phyloP scores from a whole-genome alignment of 2,113 vertebrate genomes.

The Nyctereutes procyonoides region DNA sequence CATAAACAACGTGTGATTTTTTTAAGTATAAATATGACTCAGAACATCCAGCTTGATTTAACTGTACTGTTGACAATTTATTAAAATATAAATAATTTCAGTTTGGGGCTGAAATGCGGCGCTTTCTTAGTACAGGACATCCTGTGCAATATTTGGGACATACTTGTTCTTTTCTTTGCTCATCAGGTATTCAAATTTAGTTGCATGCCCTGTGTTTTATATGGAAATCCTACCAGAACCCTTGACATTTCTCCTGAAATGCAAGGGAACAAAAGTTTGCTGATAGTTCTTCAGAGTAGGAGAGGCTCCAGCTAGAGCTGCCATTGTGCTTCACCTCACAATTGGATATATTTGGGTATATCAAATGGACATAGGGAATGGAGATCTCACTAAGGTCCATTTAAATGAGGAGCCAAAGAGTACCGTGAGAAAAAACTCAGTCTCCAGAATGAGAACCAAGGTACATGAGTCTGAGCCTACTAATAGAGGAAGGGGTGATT shows the following conservation, averaged over 20 bases:
- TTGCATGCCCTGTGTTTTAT: neutral
- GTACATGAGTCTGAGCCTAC: neutral
- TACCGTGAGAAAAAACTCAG: neutral
- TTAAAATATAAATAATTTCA: neutral
- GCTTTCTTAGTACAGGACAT: neutral
- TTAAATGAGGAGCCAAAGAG: neutral
- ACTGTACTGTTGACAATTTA: neutral
- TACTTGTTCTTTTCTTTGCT: neutral
- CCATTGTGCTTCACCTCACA: neutral
- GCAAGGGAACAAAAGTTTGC: neutral
- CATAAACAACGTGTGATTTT: neutral
- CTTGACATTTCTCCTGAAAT: neutral
- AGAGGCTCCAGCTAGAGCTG: neutral
- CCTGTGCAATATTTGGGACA: neutral
- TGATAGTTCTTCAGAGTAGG: neutral
- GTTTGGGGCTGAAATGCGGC: neutral
- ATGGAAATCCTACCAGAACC: neutral
- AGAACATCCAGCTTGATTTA: neutral
- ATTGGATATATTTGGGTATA: neutral
- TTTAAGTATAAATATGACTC: neutral
- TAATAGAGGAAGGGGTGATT: neutral
- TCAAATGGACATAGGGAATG: neutral
- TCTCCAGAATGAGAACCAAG: neutral
- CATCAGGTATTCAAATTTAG: neutral
- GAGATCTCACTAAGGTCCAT: neutral